A percentile compares a stretch with the other conserved stretches of the same genome.
These are phyloP conservation scores for Dryomyza anilis DNA, from an alignment of 2,888 invertebrate genomes.

Conservation along the genomic window DNA sequence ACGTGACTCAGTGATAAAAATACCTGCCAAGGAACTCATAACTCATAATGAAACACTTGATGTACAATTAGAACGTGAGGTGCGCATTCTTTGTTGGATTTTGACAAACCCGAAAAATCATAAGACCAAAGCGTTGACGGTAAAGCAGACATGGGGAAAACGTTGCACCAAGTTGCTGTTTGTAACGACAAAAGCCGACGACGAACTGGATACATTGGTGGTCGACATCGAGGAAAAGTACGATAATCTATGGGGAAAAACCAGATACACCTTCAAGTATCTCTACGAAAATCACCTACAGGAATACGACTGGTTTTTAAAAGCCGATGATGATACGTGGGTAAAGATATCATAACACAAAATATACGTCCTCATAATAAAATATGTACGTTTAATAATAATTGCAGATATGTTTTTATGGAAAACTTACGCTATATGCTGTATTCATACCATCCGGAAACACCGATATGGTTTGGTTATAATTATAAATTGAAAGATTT, in stretches of 20 bases:
- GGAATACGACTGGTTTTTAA: slow-evolving; percentile 94
- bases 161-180: slow-evolving; percentile 90
- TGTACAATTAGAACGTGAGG: slow-evolving; percentile 72
- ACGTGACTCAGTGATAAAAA: too few relatives aligned
- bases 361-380: too few relatives aligned
- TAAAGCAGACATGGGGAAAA: slow-evolving; percentile 93
- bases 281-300: slow-evolving; percentile 80
- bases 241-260: slow-evolving; percentile 93
- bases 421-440: slow-evolving; percentile 92
- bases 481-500: slow-evolving; percentile 89
- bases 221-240: slow-evolving; percentile 78
- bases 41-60: slow-evolving; percentile 66
- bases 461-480: slow-evolving; percentile 86
- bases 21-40: too few relatives aligned
- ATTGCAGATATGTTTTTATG: slow-evolving; percentile 74
- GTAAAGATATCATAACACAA: too few relatives aligned
- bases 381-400: background rate
- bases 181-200: slow-evolving; percentile 80
- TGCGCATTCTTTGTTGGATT: slow-evolving; percentile 92
- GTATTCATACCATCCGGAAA: slow-evolving; percentile 70
- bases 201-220: slow-evolving; percentile 75
- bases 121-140: slow-evolving; percentile 83
- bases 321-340: slow-evolving; percentile 99
- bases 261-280: slow-evolving; percentile 89
- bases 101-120: slow-evolving; percentile 93